Percentiles rank a stretch among this genome's conserved stretches.
Evolutionary conservation across 2,113 vertebrate species (phyloP).

Genomic region (Hypocryptadius cinnamomeus): DNA sequence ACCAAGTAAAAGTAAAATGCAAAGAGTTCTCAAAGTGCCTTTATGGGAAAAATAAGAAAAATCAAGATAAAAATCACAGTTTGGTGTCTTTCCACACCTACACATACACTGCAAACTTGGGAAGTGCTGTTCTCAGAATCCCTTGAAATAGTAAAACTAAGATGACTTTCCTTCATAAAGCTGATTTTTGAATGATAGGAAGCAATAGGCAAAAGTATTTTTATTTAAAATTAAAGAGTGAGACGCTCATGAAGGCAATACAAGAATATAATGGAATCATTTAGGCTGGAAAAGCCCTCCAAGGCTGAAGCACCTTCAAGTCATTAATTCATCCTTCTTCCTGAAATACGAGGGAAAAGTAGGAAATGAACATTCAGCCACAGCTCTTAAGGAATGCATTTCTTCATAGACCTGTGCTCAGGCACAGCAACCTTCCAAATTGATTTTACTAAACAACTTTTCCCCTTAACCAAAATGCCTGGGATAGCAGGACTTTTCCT

Average conservation of each 20-base stretch:
- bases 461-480: background rate
- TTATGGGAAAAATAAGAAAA: background rate
- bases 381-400: background rate
- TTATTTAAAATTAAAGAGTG: background rate
- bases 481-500: background rate
- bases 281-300: background rate
- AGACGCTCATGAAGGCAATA: background rate
- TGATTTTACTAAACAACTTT: background rate
- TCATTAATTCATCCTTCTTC: background rate
- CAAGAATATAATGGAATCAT: background rate
- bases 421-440: background rate
- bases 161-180: background rate
- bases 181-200: background rate
- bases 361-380: rapidly evolving
- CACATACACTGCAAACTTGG: background rate
- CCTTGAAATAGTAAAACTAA: background rate
- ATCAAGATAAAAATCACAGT: background rate
- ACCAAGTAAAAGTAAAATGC: background rate
- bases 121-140: background rate
- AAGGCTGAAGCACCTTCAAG: background rate
- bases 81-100: background rate
- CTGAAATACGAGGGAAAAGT: background rate
- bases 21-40: background rate
- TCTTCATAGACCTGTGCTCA: background rate
- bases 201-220: background rate